Conservation (phyloP, 2,888 invertebrate species). For the Tryphoninae sp. region DNA sequence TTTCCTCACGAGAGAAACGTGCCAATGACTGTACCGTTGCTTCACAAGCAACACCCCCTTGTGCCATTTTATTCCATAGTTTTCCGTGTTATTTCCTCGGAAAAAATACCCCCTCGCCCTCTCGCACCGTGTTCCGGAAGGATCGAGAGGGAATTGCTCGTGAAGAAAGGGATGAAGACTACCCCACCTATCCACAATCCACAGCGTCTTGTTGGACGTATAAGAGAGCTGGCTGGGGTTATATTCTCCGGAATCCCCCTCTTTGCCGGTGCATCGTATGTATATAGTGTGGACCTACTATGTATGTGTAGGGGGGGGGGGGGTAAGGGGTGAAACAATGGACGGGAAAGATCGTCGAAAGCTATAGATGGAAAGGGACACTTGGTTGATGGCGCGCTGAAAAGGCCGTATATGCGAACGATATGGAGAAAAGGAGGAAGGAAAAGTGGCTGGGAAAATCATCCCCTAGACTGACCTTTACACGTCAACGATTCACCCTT, state of each 20-base stretch:
- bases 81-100: constrained; percentile 43
- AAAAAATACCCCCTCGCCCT: neutral
- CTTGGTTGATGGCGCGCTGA: constrained; percentile 42
- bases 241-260: constrained; percentile 4
- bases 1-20: neutral
- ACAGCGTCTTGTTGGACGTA: constrained; percentile 15
- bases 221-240: constrained; percentile 12
- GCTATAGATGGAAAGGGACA: constrained; percentile 16
- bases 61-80: constrained; percentile 36
- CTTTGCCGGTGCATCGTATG: neutral
- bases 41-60: constrained; percentile 12
- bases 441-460: constrained; percentile 36
- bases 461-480: constrained; percentile 46
- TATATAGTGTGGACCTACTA: neutral
- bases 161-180: constrained; percentile 47
- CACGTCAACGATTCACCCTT: constrained; percentile 43
- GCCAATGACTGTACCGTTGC: constrained; percentile 17
- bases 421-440: neutral
- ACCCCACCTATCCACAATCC: constrained; percentile 30
- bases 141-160: constrained; percentile 53
- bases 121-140: constrained; percentile 24
- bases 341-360: constrained; percentile 37
- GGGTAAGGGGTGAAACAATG: constrained; percentile 41
- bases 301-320: neutral
- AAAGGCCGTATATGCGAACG: constrained; percentile 34